These are phyloP conservation scores for Agrilus cyanescens DNA, from an alignment of 2,888 invertebrate species.

Conservation along the genomic window DNA sequence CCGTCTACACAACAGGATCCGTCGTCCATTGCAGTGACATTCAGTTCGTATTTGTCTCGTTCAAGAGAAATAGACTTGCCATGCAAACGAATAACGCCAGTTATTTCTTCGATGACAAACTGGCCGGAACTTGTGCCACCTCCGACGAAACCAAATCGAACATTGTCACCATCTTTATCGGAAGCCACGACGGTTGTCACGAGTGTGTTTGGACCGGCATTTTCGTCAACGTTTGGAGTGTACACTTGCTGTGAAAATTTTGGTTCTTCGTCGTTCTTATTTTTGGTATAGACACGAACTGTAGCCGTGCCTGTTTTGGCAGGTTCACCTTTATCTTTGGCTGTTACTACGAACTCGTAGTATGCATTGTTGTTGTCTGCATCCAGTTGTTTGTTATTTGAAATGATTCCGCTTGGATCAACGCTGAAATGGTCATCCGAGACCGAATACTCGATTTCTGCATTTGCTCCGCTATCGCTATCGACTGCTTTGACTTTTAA, in stretches of 20 bases:
- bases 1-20: slow-evolving; percentile 92
- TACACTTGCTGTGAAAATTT: slow-evolving; percentile 95
- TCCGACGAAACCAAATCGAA: slow-evolving; percentile 83
- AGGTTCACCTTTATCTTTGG: slow-evolving; percentile 90
- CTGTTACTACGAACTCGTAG: slow-evolving; percentile 88
- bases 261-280: slow-evolving; percentile 95
- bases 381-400: slow-evolving; percentile 83
- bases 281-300: slow-evolving; percentile 92
- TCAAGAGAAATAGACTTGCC: slow-evolving; percentile 78
- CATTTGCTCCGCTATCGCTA: slow-evolving; percentile 88
- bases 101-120: slow-evolving; percentile 91
- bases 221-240: slow-evolving; percentile 92
- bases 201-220: slow-evolving; percentile 87
- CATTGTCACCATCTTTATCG: slow-evolving; percentile 95
- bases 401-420: slow-evolving; percentile 84
- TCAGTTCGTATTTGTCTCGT: slow-evolving; percentile 88
- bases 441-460: slow-evolving; percentile 86
- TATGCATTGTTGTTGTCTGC: slow-evolving; percentile 95
- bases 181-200: slow-evolving; percentile 95
- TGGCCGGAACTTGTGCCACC: slow-evolving; percentile 84
- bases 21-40: slow-evolving; percentile 95
- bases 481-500: slow-evolving; percentile 93
- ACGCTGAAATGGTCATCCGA: slow-evolving; percentile 92
- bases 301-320: slow-evolving; percentile 87
- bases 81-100: slow-evolving; percentile 84